Base-by-base conservation (phyloP, 2,113 vertebrate genomes). In the Xenopus tropicalis region DNA sequence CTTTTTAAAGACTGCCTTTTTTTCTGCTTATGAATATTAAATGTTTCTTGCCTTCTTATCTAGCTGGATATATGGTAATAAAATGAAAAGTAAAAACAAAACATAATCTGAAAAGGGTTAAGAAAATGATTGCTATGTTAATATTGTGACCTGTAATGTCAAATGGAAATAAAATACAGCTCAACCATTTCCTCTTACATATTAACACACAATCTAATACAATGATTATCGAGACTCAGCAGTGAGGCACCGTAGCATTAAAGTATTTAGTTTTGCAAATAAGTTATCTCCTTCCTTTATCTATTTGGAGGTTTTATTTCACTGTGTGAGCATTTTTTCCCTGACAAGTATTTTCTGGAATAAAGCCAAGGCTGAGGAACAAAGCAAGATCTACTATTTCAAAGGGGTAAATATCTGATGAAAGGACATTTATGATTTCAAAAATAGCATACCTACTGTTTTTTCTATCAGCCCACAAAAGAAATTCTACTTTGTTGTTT, bases 231-330 rank as follows among this genome's bases (percentile, higher is more conserved):
- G 77, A 25, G 57, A 80, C 76, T 44, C 77, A 37, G 52, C 73
- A 70, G 21, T 77, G 80, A 66, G 59, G 78, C 80, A 77, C 56
- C 25, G 48, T 79, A 62, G 24, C 74, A 43, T 58, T 46, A 64
- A 63, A 77, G 54, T 67, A 78, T 52, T 81, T 29, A 59, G 61
- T 77, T 80, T 83, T 43, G 21, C 69, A 83, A 79, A 68, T 79
- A 65, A 64, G 75, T 72, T 69, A 12, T 78, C 54, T 80, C n/a
- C 73, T 74, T 78, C 57, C 46, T 78, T 67, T 78, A 75, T 79
- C 29, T 66, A 24, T 73, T 70, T 79, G 70, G 69, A 78, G 43
- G 77, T 85, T 86, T 81, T 71, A 81, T 85, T 82, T 82, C 71
- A 77, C 61, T 24, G 12, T 54, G 58, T 81, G 79, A 85, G 25